phyloP scores from a whole-genome alignment of 2,797 vertebrate species.

The Gorsachius magnificus region DNA sequence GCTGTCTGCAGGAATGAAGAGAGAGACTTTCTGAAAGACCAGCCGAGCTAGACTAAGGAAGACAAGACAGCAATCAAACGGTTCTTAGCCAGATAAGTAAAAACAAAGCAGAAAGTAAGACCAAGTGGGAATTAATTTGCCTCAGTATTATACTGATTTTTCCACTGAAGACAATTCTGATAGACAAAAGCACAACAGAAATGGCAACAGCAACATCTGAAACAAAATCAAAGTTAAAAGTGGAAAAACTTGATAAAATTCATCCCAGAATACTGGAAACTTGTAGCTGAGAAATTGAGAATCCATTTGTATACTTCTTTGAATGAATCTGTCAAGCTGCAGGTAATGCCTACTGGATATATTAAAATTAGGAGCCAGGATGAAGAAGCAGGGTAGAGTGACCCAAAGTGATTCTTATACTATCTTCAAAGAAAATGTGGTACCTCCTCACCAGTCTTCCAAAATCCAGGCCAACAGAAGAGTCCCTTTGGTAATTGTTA shows the following conservation, averaged over 20 bases:
- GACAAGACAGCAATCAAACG: not conserved
- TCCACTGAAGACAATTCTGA: not conserved
- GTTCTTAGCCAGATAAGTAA: not conserved
- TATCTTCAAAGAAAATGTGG: not conserved
- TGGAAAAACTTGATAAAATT: not conserved
- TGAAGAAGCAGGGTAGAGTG: not conserved
- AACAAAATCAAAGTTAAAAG: not conserved
- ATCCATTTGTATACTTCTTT: not conserved
- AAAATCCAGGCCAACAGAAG: not conserved
- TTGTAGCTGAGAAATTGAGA: not conserved
- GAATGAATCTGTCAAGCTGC: not conserved
- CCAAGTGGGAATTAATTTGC: not conserved
- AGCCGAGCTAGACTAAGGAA: not conserved
- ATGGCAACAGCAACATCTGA: not conserved
- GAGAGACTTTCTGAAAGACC: not conserved
- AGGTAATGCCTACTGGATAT: not conserved
- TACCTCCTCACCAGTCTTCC: not conserved
- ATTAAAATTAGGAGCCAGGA: not conserved
- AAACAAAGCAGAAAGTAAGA: not conserved
- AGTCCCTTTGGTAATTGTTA: not conserved
- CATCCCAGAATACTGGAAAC: not conserved
- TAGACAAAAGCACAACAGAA: not conserved
- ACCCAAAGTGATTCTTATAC: not conserved
- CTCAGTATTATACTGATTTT: not conserved
- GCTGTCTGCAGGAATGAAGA: not conserved